Percentiles rank a stretch among this genome's conserved stretches.
Evolutionary conservation across 64 coral and sea anemone species (phyloP).

Genomic region (Pachyseris speciosa): DNA sequence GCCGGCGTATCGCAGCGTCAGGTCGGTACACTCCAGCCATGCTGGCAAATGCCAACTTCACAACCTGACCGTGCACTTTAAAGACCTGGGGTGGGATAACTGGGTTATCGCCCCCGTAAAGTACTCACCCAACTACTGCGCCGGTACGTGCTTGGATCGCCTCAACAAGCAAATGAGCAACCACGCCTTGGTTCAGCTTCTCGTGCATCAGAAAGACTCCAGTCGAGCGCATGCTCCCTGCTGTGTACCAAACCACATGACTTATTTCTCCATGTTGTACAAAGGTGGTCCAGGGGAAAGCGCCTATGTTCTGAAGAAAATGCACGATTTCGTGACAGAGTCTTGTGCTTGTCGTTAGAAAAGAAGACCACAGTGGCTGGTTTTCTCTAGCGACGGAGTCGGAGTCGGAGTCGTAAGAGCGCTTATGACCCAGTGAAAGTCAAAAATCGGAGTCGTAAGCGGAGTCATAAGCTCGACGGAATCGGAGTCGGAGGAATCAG

Average conservation of each 20-base stretch:
- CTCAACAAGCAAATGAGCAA: neutral
- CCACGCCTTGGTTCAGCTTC: slow-evolving; percentile 12
- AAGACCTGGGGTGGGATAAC: slow-evolving; percentile 32
- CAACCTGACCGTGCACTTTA: neutral
- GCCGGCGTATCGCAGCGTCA: neutral
- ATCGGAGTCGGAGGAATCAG: too few species aligned
- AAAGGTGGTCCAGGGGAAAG: slow-evolving; percentile 8
- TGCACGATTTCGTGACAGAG: neutral
- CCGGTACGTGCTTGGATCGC: neutral
- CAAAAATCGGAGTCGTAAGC: too few species aligned
- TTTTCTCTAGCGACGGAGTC: too few species aligned
- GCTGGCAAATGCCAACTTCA: neutral
- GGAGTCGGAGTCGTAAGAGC: too few species aligned
- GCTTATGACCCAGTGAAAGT: too few species aligned
- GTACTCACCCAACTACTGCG: neutral
- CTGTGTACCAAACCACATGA: neutral
- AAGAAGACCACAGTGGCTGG: neutral
- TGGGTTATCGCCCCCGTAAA: neutral
- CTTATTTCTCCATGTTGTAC: neutral
- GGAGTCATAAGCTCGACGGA: too few species aligned
- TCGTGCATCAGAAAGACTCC: neutral
- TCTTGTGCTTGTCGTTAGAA: slow-evolving; percentile 20
- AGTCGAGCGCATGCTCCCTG: neutral
- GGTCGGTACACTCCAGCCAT: neutral
- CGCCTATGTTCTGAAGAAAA: slow-evolving; percentile 8